Percentiles rank a stretch among this genome's conserved stretches.
phyloP scores from a whole-genome alignment of 2,888 invertebrate genomes.

The Elysia crispata region DNA sequence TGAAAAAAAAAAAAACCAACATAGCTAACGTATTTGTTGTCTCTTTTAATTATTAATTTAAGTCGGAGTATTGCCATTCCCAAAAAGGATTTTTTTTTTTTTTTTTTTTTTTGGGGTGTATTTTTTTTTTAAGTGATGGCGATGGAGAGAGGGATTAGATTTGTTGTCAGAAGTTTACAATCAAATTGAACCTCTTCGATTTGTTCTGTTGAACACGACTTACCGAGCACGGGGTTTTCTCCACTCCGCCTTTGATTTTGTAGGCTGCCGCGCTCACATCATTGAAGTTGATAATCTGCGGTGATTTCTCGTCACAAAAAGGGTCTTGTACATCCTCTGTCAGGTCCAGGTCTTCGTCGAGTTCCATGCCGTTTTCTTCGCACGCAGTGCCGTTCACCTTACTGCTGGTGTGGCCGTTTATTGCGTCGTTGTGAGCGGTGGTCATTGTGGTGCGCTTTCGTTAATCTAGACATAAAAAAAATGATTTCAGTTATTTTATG shows the following conservation, averaged over 20 bases:
- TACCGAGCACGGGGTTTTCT: slow-evolving; percentile 92
- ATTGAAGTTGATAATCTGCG: slow-evolving; percentile 85
- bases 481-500: background rate
- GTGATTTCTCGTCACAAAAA: slow-evolving; percentile 79
- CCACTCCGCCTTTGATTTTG: slow-evolving; percentile 89
- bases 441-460: no score
- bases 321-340: slow-evolving; percentile 65
- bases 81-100: no score
- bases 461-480: background rate
- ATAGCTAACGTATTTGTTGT: no score
- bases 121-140: no score
- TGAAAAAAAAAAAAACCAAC: no score
- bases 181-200: no score
- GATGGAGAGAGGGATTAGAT: no score
- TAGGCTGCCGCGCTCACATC: slow-evolving; percentile 94
- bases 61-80: no score
- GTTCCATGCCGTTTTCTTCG: background rate
- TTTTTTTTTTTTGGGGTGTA: no score
- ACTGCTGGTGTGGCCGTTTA: background rate
- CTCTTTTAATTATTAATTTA: no score
- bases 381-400: background rate
- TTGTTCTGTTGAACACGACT: no score
- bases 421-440: background rate
- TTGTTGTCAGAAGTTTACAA: no score
- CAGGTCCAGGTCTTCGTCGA: slow-evolving; percentile 41